A percentile compares a stretch with the other conserved stretches of the same genome.
Conservation (phyloP, 1,140 invertebrate genomes). For the Pogonus chalceus region DNA sequence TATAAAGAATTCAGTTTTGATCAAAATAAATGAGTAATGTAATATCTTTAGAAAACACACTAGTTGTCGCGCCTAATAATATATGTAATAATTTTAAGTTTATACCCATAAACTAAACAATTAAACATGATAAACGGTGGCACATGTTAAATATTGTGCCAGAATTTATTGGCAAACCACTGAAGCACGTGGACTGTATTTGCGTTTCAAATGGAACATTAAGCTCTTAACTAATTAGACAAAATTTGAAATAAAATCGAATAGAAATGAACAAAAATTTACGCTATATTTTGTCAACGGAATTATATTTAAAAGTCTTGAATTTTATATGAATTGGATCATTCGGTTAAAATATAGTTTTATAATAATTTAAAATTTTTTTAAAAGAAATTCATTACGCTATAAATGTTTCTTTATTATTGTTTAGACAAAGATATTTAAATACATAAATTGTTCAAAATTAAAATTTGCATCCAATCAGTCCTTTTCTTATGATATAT, state of each 20-base stretch:
- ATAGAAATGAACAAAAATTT: background rate
- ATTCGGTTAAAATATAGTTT: no score
- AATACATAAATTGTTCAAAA: no score
- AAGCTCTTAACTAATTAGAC: background rate
- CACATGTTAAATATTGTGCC: background rate
- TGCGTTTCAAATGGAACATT: conserved; percentile 2
- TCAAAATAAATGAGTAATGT: no score
- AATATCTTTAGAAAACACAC: background rate
- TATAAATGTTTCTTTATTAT: no score
- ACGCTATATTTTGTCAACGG: background rate
- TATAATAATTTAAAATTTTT: background rate
- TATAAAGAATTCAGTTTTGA: no score
- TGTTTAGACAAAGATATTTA: no score
- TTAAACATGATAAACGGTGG: background rate
- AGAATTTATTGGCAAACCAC: background rate
- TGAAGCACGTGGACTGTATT: background rate
- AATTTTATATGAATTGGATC: no score
- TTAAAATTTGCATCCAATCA: no score
- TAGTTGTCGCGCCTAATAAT: background rate
- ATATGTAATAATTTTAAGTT: conserved; percentile 1
- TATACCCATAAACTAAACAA: background rate
- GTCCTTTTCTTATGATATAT: no score
- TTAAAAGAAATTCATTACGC: no score
- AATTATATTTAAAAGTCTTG: background rate
- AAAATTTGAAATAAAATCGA: background rate